Conservation (phyloP, 2,888 invertebrate species). For the Unio pictorum region DNA sequence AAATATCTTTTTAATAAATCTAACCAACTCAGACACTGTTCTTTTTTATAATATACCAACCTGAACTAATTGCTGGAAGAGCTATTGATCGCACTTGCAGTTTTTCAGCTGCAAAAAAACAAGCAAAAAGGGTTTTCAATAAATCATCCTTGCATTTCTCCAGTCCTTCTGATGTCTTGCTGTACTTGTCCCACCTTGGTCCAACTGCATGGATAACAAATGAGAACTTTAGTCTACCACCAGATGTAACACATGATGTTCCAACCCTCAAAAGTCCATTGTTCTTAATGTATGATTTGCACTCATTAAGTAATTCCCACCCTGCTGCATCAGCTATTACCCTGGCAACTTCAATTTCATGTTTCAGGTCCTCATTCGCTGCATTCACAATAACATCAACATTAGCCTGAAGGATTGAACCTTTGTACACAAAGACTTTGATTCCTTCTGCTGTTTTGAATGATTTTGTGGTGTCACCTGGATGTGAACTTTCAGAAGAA, state of each 20-base stretch:
- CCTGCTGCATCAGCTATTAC: constrained; percentile 31
- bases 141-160: constrained; percentile 16
- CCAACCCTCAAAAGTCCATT: constrained; percentile 25
- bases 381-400: constrained; percentile 44
- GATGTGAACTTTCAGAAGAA: too few relatives aligned
- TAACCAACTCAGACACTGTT: too few relatives aligned
- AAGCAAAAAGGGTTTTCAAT: constrained; percentile 27
- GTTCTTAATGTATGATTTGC: constrained; percentile 16
- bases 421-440: too few relatives aligned
- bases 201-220: constrained; percentile 19
- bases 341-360: constrained; percentile 34
- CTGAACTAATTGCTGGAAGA: constrained; percentile 37
- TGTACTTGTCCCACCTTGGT: constrained; percentile 35
- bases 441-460: too few relatives aligned
- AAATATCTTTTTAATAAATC: too few relatives aligned
- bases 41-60: constrained; percentile 11
- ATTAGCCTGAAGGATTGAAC: constrained; percentile 8
- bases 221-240: constrained; percentile 20
- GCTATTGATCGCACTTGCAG: constrained; percentile 24
- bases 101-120: constrained; percentile 29
- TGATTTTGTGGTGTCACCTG: too few relatives aligned
- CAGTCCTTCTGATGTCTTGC: constrained; percentile 1
- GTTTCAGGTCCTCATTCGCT: constrained; percentile 31
- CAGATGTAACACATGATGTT: constrained; percentile 26
- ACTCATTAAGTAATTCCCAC: constrained; percentile 23